Base-by-base conservation (phyloP, 1,140 invertebrate genomes). In the Orchestia grillus region DNA sequence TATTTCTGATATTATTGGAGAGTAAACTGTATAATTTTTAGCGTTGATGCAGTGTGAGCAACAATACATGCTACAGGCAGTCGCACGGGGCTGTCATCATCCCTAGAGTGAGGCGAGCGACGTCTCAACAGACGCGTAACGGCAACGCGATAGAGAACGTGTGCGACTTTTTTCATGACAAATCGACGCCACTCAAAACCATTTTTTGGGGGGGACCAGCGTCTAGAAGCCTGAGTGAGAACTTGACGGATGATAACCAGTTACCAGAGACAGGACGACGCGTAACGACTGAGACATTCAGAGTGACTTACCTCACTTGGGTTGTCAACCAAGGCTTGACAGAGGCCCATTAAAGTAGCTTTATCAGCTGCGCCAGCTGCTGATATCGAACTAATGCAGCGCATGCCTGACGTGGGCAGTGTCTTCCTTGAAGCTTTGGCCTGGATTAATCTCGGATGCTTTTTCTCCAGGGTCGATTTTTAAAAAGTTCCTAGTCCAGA, bases 301-400 rank as follows among this genome's bases (percentile, higher is more conserved):
- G 88, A 36, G 44, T 16, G 15, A 42, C 41, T 91, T 91, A 91
- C 6, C 44, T 43, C 41, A 42, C 15, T 91, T 91, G 3, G 42
- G 41, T 44, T 8, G 28, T 42, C 88, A 44, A 43, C 23, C 28
- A 0, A 91, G 41, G 41, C 15, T 44, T 43, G 41, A 91, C 11
- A 42, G 41, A 91, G 41, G 0, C 19, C 88, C 88, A 91, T 91
- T 91, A 91, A 91, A 42, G 44, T 36, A 4, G 28, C 44, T 15
- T 44, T 91, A 91, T 91, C 88, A 43, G 41, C 11, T 3, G 8
- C 41, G 88, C 88, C 44, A 28, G 11, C 88, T 15, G 6, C 44
- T 91, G 88, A 42, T 91, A 91, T 91, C 88, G 15, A 43, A 91
- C 44, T 91, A 91, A 91, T 91, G 88, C 88, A 44, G 62, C 28